Conservation (phyloP, 2,113 vertebrate genomes). For the Gallinago jamesoni region DNA sequence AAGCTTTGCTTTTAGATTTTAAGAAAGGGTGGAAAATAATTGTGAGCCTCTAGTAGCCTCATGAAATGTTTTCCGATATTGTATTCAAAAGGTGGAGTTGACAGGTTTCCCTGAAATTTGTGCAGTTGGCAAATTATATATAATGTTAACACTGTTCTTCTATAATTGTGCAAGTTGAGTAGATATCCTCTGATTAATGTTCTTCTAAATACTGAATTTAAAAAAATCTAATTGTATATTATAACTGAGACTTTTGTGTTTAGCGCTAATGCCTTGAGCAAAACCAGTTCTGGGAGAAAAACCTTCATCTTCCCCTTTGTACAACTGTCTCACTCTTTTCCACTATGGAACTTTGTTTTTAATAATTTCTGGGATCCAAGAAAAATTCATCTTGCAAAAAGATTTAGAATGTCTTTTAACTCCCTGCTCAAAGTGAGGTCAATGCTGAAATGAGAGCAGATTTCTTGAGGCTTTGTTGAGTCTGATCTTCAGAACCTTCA, state of each 20-base stretch:
- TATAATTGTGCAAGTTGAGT: background rate
- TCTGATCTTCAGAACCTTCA: background rate
- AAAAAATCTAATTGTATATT: background rate
- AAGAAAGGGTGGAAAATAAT: background rate
- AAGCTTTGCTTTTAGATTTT: background rate
- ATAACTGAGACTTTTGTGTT: background rate
- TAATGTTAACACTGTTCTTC: background rate
- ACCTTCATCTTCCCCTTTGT: accelerated
- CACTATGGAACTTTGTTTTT: background rate
- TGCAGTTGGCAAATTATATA: background rate
- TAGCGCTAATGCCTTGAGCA: background rate
- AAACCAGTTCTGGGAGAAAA: background rate
- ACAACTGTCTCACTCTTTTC: background rate
- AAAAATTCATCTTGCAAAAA: background rate
- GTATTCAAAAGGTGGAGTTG: background rate
- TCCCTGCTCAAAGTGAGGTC: background rate
- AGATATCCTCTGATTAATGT: background rate
- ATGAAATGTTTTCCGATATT: background rate
- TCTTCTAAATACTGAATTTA: background rate
- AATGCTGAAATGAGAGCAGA: background rate
- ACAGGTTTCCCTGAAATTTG: background rate
- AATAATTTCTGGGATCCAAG: background rate
- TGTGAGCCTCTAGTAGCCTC: background rate
- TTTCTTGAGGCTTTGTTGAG: background rate
- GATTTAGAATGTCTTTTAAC: background rate